phyloP scores from a whole-genome alignment of 2,888 invertebrate species.

The Gymnosoma rotundatum region DNA sequence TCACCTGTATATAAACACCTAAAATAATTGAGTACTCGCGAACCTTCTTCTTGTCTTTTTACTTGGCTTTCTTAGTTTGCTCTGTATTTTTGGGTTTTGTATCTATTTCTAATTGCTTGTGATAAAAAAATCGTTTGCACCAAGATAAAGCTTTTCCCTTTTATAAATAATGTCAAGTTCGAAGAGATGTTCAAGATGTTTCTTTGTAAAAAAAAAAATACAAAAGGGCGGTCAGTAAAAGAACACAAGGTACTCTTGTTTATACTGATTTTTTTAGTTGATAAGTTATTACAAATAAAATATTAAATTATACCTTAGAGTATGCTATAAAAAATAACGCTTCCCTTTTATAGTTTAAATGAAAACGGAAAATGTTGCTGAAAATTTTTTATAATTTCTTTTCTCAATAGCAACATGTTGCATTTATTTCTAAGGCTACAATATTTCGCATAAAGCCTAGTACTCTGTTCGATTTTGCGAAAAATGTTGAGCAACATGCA shows the following conservation, averaged over 20 bases:
- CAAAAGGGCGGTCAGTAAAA: slow-evolving; percentile 6
- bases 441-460: no score
- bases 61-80: slow-evolving; percentile 14
- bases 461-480: no score
- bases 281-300: no score
- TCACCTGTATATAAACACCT: slow-evolving; percentile 57
- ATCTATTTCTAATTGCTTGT: slow-evolving; percentile 17
- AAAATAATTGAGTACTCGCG: slow-evolving; percentile 8
- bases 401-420: no score
- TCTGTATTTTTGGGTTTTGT: slow-evolving; percentile 23
- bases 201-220: slow-evolving; percentile 9
- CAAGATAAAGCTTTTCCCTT: slow-evolving; percentile 68
- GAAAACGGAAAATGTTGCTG: no score
- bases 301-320: no score
- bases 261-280: no score
- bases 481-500: no score
- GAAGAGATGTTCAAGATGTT: slow-evolving; percentile 48
- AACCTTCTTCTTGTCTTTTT: not conserved
- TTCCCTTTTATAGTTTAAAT: no score
- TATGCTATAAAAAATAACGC: no score
- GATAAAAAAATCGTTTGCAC: slow-evolving; percentile 46
- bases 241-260: not conserved
- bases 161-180: slow-evolving; percentile 70
- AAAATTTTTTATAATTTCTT: no score
- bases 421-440: no score